These are phyloP conservation scores for Stichodactyla helianthus DNA, from an alignment of 64 coral and sea anemone genomes.

Conservation along the genomic window DNA sequence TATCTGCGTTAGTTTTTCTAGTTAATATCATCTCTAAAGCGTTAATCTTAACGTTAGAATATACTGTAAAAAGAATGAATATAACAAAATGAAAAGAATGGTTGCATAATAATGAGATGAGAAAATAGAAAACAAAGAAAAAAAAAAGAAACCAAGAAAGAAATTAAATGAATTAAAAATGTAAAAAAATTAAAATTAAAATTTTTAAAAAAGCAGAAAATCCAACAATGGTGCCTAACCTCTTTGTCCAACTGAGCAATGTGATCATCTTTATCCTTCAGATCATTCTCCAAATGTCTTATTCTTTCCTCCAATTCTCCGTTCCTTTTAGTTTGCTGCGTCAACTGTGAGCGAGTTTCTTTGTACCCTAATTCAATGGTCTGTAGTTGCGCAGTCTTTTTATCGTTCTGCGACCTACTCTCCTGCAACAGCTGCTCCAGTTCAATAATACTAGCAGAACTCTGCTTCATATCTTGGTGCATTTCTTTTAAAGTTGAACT, in stretches of 20 bases:
- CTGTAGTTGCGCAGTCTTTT: slow-evolving; percentile 74
- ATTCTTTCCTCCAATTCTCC: slow-evolving; percentile 76
- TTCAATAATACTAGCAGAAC: slow-evolving; percentile 83
- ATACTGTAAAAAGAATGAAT: background rate
- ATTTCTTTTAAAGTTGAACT: slow-evolving; percentile 78
- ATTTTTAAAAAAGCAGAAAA: background rate
- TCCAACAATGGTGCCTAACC: slow-evolving; percentile 9
- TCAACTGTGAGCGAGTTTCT: slow-evolving; percentile 66
- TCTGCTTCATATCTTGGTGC: slow-evolving; percentile 94
- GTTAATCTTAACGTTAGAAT: background rate
- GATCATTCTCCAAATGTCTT: slow-evolving; percentile 55
- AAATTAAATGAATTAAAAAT: no score
- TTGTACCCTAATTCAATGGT: slow-evolving; percentile 82
- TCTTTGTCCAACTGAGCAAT: slow-evolving; percentile 70
- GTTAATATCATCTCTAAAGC: no score
- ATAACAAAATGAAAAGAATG: background rate
- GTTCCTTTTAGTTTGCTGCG: slow-evolving; percentile 58
- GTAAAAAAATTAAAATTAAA: no score
- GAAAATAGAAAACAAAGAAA: no score
- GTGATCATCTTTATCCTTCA: slow-evolving; percentile 52
- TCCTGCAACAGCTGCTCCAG: slow-evolving; percentile 85
- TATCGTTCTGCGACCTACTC: slow-evolving; percentile 63
- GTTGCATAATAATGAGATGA: no score
- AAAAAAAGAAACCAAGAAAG: background rate
- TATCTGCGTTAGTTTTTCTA: no score